Conservation (phyloP, 2,113 vertebrate species). For the Poeciliopsis occidentalis region DNA sequence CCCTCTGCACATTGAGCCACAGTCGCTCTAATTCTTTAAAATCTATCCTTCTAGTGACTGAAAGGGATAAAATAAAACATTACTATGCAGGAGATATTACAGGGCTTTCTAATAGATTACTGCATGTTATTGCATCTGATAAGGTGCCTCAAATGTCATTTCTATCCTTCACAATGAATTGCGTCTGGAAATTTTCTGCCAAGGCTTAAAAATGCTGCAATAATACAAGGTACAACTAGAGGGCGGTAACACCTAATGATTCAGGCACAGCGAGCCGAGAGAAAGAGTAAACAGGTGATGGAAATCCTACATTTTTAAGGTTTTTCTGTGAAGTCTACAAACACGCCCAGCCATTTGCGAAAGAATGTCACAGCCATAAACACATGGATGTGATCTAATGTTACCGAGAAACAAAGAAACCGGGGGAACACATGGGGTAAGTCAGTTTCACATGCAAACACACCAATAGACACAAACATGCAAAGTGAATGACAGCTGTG, state of each 20-base stretch:
- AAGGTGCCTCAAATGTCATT: conserved; percentile 53
- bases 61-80: neutral
- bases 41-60: conserved; percentile 5
- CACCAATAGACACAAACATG: conserved; percentile 29
- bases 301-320: conserved; percentile 23
- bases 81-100: conserved; percentile 19
- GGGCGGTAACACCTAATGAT: conserved; percentile 52
- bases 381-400: conserved; percentile 14
- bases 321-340: conserved; percentile 23
- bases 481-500: conserved; percentile 77
- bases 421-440: conserved; percentile 13
- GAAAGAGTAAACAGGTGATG: conserved; percentile 28
- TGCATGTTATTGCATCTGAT: conserved; percentile 42
- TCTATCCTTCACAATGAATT: neutral
- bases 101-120: conserved; percentile 24
- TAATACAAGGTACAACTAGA: conserved; percentile 59
- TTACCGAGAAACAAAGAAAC: conserved; percentile 30
- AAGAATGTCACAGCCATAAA: conserved; percentile 35
- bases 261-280: neutral
- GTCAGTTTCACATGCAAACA: neutral
- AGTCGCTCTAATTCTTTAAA: neutral
- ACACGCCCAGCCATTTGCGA: neutral
- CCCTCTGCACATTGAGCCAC: no score
- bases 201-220: neutral
- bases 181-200: neutral